Conservation (phyloP, 2,888 invertebrate genomes). For the Apodemia hepburni region DNA sequence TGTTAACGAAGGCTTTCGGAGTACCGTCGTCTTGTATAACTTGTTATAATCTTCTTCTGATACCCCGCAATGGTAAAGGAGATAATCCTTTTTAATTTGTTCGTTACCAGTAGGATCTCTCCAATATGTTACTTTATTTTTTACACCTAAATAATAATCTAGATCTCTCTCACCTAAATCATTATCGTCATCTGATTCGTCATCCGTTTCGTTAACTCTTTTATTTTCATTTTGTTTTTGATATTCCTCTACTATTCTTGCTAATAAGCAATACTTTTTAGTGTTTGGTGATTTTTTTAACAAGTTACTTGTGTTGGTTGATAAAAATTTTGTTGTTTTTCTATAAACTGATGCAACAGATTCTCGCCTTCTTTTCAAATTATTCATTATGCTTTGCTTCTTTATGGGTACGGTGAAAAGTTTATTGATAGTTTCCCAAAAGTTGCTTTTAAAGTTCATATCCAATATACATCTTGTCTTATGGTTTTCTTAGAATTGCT, state of each 20-base stretch:
- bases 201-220: conserved; percentile 30
- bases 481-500: not conserved
- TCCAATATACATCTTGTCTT: conserved; percentile 20
- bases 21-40: conserved; percentile 42
- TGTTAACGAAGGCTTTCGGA: conserved; percentile 42
- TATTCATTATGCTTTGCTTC: conserved; percentile 43
- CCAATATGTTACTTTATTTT: conserved; percentile 64
- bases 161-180: conserved; percentile 62
- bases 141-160: conserved; percentile 66
- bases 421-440: conserved; percentile 40
- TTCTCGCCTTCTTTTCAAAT: conserved; percentile 55
- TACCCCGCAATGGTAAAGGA: conserved; percentile 64
- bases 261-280: conserved; percentile 46
- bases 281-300: conserved; percentile 59
- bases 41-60: conserved; percentile 64
- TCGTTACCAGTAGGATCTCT: conserved; percentile 62
- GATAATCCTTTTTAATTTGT: conserved; percentile 65
- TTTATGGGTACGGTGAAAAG: conserved; percentile 31
- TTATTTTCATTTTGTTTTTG: conserved; percentile 34
- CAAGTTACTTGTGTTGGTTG: conserved; percentile 56
- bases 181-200: conserved; percentile 34
- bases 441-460: conserved; percentile 37
- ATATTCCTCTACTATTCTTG: conserved; percentile 46
- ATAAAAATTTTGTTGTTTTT: conserved; percentile 66
- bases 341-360: conserved; percentile 66